These are phyloP conservation scores for Papilio dardanus DNA, from an alignment of 1,140 invertebrate genomes.

Conservation along the genomic window DNA sequence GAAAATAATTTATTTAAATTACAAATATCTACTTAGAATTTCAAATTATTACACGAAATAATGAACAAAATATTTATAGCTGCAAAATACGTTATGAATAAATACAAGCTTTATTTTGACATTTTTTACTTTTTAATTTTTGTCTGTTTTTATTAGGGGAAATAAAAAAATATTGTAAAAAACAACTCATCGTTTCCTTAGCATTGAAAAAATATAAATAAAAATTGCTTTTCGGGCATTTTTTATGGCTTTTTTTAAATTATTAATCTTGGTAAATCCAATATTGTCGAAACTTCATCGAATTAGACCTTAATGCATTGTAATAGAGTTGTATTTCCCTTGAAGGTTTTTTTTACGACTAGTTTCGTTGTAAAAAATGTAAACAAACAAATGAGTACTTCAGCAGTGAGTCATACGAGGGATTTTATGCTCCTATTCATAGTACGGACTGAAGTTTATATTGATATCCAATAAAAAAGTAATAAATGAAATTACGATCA, in stretches of 20 bases:
- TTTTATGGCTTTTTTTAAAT: neutral
- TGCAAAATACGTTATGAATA: too few relatives aligned
- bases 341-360: neutral
- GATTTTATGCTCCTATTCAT: slow-evolving; percentile 38
- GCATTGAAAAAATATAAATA: neutral
- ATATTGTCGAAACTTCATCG: neutral
- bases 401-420: slow-evolving; percentile 37
- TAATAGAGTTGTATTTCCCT: neutral
- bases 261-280: neutral
- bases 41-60: neutral
- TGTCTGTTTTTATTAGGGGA: too few relatives aligned
- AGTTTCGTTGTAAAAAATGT: slow-evolving; percentile 5
- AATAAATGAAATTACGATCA: neutral
- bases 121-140: too few relatives aligned
- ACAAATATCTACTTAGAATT: neutral
- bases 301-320: neutral
- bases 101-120: too few relatives aligned
- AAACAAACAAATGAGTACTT: slow-evolving; percentile 7
- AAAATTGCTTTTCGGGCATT: neutral
- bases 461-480: neutral
- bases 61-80: too few relatives aligned
- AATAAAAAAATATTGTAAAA: neutral
- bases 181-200: neutral
- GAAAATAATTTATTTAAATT: neutral
- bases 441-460: slow-evolving; percentile 11